phyloP scores from a whole-genome alignment of 2,797 vertebrate species.

The Pachyuromys duprasi region DNA sequence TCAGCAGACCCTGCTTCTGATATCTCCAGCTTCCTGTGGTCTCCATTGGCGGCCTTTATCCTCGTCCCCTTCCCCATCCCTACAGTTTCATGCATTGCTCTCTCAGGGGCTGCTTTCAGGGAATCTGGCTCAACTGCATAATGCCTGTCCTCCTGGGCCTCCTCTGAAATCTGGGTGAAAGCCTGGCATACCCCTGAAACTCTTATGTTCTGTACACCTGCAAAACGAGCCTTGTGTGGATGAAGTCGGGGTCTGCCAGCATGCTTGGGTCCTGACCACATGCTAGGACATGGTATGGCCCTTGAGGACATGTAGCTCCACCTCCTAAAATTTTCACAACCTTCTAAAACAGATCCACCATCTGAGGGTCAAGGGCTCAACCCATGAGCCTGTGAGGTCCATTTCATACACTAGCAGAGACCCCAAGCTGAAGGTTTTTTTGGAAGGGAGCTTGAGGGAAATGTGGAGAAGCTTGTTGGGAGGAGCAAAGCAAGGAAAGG shows the following conservation, averaged over 20 bases:
- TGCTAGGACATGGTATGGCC: not conserved
- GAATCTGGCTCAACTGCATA: not conserved
- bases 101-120: not conserved
- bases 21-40: not conserved
- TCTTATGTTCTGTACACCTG: not conserved
- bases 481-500: not conserved
- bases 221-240: not conserved
- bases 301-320: not conserved
- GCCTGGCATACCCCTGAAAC: not conserved
- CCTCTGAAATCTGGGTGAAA: not conserved
- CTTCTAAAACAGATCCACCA: not conserved
- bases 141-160: not conserved
- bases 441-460: not conserved
- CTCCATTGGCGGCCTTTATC: not conserved
- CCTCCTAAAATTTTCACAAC: not conserved
- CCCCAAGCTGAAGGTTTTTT: not conserved
- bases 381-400: not conserved
- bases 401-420: not conserved
- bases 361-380: not conserved
- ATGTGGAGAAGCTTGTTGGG: not conserved
- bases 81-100: not conserved
- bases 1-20: not conserved
- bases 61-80: not conserved
- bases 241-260: not conserved
- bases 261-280: not conserved